A percentile compares a stretch with the other conserved stretches of the same genome.
These are phyloP conservation scores for Crossocerus cetratus DNA, from an alignment of 2,888 invertebrate genomes.

Conservation along the genomic window DNA sequence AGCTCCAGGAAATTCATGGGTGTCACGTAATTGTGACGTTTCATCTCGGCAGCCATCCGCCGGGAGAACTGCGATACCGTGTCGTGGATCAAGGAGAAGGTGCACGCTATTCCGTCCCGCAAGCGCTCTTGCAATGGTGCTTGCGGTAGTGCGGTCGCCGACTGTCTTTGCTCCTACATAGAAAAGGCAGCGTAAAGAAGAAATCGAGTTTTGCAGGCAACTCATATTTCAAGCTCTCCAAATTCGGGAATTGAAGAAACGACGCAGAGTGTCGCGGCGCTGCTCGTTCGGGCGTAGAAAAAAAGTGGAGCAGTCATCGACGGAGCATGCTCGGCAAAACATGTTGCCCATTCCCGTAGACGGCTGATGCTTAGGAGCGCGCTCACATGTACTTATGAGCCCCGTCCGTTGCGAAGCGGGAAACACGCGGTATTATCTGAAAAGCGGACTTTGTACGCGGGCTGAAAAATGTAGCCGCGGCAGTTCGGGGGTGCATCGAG, in stretches of 20 bases:
- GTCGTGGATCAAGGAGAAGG: conserved; percentile 89
- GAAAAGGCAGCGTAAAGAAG: no score
- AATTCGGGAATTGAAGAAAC: no score
- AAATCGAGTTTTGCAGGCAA: no score
- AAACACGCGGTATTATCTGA: conserved; percentile 7
- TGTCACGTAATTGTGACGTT: conserved; percentile 91
- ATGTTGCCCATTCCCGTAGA: no score
- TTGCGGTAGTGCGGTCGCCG: conserved; percentile 51
- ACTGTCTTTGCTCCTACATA: conserved; percentile 61
- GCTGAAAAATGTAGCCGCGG: neutral
- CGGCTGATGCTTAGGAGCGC: neutral
- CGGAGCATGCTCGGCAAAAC: no score
- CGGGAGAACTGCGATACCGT: conserved; percentile 87
- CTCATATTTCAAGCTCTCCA: no score
- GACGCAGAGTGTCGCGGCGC: no score
- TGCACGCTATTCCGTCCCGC: conserved; percentile 83
- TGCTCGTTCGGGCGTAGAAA: no score
- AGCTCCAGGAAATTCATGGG: conserved; percentile 92
- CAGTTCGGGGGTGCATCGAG: neutral
- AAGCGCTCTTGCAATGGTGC: conserved; percentile 79
- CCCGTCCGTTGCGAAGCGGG: neutral
- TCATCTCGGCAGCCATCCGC: conserved; percentile 87
- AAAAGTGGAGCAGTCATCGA: no score
- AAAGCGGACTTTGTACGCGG: conserved; percentile 19
- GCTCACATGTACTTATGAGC: neutral